Evolutionary conservation across 2,888 invertebrate species (phyloP).

Genomic region (Thalpophila matura): DNA sequence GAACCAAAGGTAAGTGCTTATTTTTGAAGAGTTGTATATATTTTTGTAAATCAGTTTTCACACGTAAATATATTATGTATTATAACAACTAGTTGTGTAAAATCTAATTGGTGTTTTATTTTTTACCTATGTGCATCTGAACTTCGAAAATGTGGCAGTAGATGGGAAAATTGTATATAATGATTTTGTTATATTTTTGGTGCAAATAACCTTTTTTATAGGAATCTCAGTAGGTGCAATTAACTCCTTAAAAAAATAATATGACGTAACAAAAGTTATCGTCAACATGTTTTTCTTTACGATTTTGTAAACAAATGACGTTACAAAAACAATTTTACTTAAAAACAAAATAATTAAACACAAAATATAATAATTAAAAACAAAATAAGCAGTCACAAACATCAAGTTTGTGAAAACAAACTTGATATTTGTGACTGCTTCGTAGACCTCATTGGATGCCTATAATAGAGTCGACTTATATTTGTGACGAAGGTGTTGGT

Average conservation of each 20-base stretch:
- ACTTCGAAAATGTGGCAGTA: neutral
- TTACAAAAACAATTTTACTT: neutral
- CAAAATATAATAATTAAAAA: too few species aligned
- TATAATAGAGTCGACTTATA: neutral
- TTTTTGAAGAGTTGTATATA: slow-evolving; percentile 51
- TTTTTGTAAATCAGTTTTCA: slow-evolving; percentile 50
- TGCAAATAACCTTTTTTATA: neutral
- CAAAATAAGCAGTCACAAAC: too few species aligned
- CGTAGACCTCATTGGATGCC: neutral
- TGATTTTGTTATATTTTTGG: neutral
- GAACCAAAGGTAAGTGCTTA: slow-evolving; percentile 58
- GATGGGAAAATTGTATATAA: neutral
- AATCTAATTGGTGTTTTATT: slow-evolving; percentile 64
- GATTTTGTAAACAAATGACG: slow-evolving; percentile 2
- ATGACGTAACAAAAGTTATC: neutral
- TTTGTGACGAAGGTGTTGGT: slow-evolving; percentile 3
- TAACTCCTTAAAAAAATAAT: neutral
- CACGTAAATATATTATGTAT: slow-evolving; percentile 45
- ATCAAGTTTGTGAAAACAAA: too few species aligned
- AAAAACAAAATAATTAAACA: slow-evolving; percentile 3
- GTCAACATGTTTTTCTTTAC: neutral
- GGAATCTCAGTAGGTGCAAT: neutral
- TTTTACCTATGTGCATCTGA: slow-evolving; percentile 45
- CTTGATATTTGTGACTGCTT: too few species aligned
- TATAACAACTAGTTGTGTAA: slow-evolving; percentile 58